A percentile compares a stretch with the other conserved stretches of the same genome.
These are phyloP conservation scores for Enteromius trimaculatus DNA, from an alignment of 2,797 vertebrate species.

Conservation along the genomic window DNA sequence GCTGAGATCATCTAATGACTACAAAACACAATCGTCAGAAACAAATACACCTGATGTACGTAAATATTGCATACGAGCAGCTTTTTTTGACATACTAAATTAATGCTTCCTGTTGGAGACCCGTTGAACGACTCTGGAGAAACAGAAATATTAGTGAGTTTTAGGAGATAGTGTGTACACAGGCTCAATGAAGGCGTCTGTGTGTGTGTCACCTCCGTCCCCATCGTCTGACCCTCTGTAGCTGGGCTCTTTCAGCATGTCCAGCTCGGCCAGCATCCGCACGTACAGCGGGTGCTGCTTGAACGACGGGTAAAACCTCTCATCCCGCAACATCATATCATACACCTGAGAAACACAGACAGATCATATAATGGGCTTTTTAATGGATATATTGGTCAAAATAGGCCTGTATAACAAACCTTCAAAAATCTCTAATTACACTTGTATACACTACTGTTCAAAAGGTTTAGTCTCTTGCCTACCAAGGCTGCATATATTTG, in stretches of 20 bases:
- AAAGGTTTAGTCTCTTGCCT: neutral
- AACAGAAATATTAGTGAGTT: neutral
- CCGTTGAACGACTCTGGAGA: constrained; percentile 93
- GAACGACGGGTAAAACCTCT: constrained; percentile 96
- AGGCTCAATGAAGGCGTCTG: neutral
- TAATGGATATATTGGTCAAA: neutral
- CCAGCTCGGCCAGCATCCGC: constrained; percentile 95
- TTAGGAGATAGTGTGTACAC: neutral
- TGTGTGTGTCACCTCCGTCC: constrained; percentile 81
- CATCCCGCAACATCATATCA: constrained; percentile 94
- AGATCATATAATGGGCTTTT: neutral
- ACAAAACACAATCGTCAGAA: constrained; percentile 49
- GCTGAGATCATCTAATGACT: constrained; percentile 97
- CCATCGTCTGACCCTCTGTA: constrained; percentile 96
- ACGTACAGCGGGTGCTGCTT: constrained; percentile 93
- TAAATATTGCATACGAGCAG: neutral
- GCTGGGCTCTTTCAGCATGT: constrained; percentile 99
- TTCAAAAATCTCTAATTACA: constrained; percentile 7
- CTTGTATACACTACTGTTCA: neutral
- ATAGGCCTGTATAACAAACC: neutral
- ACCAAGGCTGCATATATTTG: neutral
- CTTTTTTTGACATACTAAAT: constrained; percentile 80
- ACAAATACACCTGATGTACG: neutral
- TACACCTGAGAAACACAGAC: constrained; percentile 83
- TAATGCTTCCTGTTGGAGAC: constrained; percentile 96